Evolutionary conservation across 1,140 invertebrate species (phyloP).

Genomic region (Drosophila ogumai): DNA sequence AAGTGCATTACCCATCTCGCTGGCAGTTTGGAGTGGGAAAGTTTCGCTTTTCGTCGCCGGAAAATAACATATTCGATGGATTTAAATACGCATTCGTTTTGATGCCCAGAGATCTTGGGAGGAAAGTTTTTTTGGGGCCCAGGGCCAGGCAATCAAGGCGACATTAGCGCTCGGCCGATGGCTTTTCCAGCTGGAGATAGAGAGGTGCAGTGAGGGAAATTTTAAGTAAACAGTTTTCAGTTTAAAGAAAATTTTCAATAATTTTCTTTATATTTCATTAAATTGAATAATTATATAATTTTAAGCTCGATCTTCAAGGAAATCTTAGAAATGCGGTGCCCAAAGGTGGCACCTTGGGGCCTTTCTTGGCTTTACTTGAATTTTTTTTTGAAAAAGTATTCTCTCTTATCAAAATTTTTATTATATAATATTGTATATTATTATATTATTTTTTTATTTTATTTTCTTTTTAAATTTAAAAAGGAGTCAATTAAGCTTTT

Average conservation of each 20-base stretch:
- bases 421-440: no score
- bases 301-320: neutral
- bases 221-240: neutral
- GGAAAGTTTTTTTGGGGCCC: conserved; percentile 48
- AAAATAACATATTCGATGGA: conserved; percentile 63
- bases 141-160: conserved; percentile 74
- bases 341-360: neutral
- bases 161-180: conserved; percentile 54
- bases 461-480: neutral
- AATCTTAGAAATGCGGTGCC: neutral
- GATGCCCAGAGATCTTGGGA: conserved; percentile 27
- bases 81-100: conserved; percentile 69
- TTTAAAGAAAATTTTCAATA: neutral
- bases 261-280: neutral
- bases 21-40: conserved; percentile 30
- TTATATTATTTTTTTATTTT: neutral
- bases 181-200: conserved; percentile 19
- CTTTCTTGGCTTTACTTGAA: neutral
- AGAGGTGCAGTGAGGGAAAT: conserved; percentile 3
- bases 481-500: no score
- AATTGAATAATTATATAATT: neutral
- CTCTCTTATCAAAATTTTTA: neutral
- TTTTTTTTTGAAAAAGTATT: neutral
- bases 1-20: conserved; percentile 46
- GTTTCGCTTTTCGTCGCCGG: conserved; percentile 54